Conservation (phyloP, 2,888 invertebrate species). For the Diabrotica balteata region DNA sequence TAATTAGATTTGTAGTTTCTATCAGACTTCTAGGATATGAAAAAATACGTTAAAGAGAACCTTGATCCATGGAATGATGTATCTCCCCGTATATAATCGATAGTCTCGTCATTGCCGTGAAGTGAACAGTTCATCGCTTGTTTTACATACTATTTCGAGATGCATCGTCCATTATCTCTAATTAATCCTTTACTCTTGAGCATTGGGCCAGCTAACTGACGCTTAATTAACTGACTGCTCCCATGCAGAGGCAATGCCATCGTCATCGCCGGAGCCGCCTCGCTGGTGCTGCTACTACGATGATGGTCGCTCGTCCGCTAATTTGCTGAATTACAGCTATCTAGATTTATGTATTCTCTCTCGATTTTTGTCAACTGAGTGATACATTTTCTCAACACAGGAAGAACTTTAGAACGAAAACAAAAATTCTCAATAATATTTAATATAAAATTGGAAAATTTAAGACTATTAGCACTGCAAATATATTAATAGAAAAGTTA, state of each 20-base stretch:
- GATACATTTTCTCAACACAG: not conserved
- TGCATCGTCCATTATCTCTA: constrained; percentile 49
- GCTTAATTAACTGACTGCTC: constrained; percentile 53
- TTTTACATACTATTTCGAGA: constrained; percentile 33
- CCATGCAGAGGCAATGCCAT: constrained; percentile 38
- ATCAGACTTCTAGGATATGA: no score
- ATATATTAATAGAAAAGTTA: not conserved
- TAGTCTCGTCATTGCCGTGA: constrained; percentile 6
- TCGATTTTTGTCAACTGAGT: constrained; percentile 33
- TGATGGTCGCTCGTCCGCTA: constrained; percentile 40
- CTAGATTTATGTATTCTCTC: constrained; percentile 48
- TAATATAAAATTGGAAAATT: not conserved
- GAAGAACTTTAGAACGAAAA: not conserved
- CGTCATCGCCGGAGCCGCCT: not conserved
- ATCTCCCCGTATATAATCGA: constrained; percentile 6
- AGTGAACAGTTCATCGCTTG: constrained; percentile 25
- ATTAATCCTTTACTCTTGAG: constrained; percentile 51
- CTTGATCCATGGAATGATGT: no score
- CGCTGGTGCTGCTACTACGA: constrained; percentile 9
- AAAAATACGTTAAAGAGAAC: no score
- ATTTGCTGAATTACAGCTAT: constrained; percentile 54
- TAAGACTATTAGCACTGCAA: not conserved
- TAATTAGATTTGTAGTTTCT: no score
- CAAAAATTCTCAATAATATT: not conserved
- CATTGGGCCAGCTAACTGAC: constrained; percentile 51